Base-by-base conservation (phyloP, 2,797 vertebrate genomes). In the Catamblyrhynchus diadema region DNA sequence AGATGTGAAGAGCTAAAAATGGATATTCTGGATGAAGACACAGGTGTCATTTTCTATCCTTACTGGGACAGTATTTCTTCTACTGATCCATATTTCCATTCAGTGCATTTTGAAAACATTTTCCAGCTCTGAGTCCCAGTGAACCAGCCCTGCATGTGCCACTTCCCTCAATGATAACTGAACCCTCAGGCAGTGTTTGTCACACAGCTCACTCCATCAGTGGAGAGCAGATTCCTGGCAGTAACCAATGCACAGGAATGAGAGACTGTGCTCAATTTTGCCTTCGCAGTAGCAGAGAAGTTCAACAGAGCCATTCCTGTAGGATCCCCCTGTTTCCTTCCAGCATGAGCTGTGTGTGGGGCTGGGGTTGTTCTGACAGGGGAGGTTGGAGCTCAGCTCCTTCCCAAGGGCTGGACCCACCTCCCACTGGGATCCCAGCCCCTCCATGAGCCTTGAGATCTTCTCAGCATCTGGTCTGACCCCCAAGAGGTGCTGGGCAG, bases 391-490 rank as follows among this genome's bases (percentile, higher is more conserved):
- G 1, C 32, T 22, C 65, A 51, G 24, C 51, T 75, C 33, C 59
- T 75, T 72, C 59, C 57, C 9, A 0, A 39, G 50, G 45, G 41
- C 33, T 74, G 8, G 4, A 5, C 22, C 11, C 19, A 7, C 10
- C 24, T 84, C 47, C 30, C 0, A 0, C 12, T 2, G 3, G 33
- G 12, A 35, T 42, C 39, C n/a, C 69, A 57, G 59, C 42, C 8
- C 37, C 61, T 22, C 0, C 0, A 0, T 0, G 0, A 57, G 32
- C 44, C 37, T 64, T 73, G 33, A 14, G 61, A 8, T 28, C 27
- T 75, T 33, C 33, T 45, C 62, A 78, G 8, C 14, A 8, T 22
- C 33, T 35, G 23, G 3, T 15, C 41, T 56, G 66, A 8, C 41
- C 56, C 25, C n/a, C 16, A 32, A 12, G 4, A 35, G 33, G 21